A percentile compares a stretch with the other conserved stretches of the same genome.
These are phyloP conservation scores for Ischnus inquisitorius DNA, from an alignment of 2,888 invertebrate genomes.

Conservation along the genomic window DNA sequence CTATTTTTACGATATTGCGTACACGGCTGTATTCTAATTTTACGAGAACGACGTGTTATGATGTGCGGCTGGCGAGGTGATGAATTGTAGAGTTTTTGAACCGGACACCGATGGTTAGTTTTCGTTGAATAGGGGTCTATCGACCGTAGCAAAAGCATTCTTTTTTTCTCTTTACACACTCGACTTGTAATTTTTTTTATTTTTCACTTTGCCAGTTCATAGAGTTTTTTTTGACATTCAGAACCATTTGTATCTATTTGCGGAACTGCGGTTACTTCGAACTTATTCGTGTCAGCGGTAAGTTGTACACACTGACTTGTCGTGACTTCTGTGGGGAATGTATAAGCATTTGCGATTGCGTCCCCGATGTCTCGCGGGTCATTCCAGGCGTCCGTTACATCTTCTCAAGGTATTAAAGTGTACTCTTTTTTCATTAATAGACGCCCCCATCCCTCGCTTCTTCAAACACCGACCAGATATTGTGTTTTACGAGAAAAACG, in stretches of 20 bases:
- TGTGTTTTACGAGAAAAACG: background rate
- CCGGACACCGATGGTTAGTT: background rate
- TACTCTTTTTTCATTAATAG: background rate
- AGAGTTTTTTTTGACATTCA: no score
- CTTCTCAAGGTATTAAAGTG: conserved; percentile 26
- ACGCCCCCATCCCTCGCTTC: background rate
- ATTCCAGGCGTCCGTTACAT: conserved; percentile 34
- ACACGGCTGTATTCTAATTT: conserved; percentile 58
- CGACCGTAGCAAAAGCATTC: conserved; percentile 43
- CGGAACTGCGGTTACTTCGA: background rate
- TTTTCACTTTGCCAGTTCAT: background rate
- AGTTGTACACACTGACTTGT: background rate
- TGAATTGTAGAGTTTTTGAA: conserved; percentile 54
- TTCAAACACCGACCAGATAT: background rate
- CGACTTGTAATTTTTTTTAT: background rate
- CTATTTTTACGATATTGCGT: conserved; percentile 53
- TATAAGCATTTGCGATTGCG: conserved; percentile 44
- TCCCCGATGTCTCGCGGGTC: conserved; percentile 14
- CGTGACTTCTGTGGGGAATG: background rate
- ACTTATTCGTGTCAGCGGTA: background rate
- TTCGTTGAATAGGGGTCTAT: conserved; percentile 18
- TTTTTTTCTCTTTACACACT: conserved; percentile 36
- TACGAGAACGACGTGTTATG: conserved; percentile 37
- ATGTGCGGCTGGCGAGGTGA: conserved; percentile 27
- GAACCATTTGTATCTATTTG: background rate